Evolutionary conservation across 1,140 invertebrate genomes (phyloP), one percentile per base, ranked within the genome.

Genomic region (Sarcophaga bullata): DNA sequence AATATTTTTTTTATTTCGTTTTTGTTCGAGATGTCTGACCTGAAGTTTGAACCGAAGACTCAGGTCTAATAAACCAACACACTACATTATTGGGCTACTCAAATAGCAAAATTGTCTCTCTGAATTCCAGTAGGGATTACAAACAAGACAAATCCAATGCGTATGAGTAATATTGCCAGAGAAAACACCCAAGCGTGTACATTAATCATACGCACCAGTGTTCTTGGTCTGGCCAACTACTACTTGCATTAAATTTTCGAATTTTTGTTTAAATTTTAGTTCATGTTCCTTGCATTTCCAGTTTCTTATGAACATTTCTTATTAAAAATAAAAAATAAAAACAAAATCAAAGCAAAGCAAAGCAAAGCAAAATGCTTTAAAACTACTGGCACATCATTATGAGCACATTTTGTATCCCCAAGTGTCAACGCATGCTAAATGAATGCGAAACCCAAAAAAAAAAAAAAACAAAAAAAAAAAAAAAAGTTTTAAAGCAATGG

Each of bases 361-460:
- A 37, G 9, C 62, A 17, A 68, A 19, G 62, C 17, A 68, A 68
- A 68, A n/a, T 68, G 2, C n/a, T 37, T 37, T 19, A 68, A 3
- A 68, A 68, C 62, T 68, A 68, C 62, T 68, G 17, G 6, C n/a
- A 68, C 62, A 68, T 10, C 62, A 68, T 68, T 68, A 68, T 25
- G 19, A 68, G 9, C 62, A 68, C n/a, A n/a, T n/a, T 68, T 68
- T 68, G n/a, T 19, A 68, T 8, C 6, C 17, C n/a, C 17, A 68
- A 68, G 62, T 68, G 17, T 68, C 62, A 68, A 68, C 62, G 62
- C 10, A 68, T 68, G 62, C 10, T 8, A 19, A 25, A 19, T 68
- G 62, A 68, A 68, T n/a, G 6, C 3, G 15, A 15, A 13, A 37
- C 25, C 25, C 3, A 15, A 58, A 58, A 58, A 58, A 15, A 58